phyloP scores from a whole-genome alignment of 2,888 invertebrate genomes.

The Ceratothoa steindachneri region DNA sequence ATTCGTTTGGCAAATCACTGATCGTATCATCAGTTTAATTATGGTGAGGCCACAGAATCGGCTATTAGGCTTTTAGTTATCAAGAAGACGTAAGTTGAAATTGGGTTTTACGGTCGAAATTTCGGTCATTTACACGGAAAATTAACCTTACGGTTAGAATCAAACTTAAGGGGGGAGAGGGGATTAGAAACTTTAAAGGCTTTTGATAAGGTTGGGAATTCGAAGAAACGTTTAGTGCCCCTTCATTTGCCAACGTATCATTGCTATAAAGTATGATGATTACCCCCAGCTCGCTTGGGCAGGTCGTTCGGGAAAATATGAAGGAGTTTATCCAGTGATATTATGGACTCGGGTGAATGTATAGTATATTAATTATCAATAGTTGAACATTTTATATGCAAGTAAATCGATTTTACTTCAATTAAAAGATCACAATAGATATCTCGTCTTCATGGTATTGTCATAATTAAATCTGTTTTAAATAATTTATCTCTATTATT shows the following conservation, averaged over 20 bases:
- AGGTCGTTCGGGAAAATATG: neutral
- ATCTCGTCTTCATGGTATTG: too few species aligned
- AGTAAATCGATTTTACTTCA: too few species aligned
- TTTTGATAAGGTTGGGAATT: constrained; percentile 19
- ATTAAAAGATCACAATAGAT: too few species aligned
- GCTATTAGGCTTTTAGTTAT: neutral
- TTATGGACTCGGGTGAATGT: too few species aligned
- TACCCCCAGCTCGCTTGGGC: neutral
- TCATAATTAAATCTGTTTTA: too few species aligned
- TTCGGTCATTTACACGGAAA: neutral
- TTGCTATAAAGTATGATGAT: constrained; percentile 35
- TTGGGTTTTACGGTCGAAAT: neutral
- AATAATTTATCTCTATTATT: too few species aligned
- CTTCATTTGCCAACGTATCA: constrained; percentile 32
- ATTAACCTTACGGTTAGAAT: neutral
- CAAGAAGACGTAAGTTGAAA: neutral
- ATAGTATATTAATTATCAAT: too few species aligned
- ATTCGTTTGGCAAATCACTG: constrained; percentile 23
- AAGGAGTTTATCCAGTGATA: too few species aligned
- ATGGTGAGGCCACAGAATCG: constrained; percentile 17
- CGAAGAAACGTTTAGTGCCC: constrained; percentile 31
- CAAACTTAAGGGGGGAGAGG: neutral
- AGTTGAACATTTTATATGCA: too few species aligned
- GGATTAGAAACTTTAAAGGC: constrained; percentile 14
- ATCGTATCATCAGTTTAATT: constrained; percentile 36